Percentiles rank a stretch among this genome's conserved stretches.
phyloP scores from a whole-genome alignment of 2,888 invertebrate species.

The Trachelus troglodyta region DNA sequence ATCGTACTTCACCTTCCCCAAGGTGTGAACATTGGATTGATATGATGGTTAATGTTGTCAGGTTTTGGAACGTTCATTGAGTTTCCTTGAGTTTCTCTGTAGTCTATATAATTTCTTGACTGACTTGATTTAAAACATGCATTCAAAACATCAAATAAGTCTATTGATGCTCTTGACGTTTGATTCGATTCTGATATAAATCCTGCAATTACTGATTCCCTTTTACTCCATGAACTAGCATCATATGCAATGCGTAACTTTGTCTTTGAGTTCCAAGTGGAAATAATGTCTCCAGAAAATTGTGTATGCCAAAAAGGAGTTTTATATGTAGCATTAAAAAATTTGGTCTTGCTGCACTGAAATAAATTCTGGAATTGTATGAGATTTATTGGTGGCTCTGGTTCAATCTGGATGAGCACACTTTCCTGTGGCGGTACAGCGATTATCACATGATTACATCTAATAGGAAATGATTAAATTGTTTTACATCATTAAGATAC shows the following conservation, averaged over 20 bases:
- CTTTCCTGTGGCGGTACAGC: conserved; percentile 46
- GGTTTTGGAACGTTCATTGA: conserved; percentile 46
- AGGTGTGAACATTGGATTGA: conserved; percentile 29
- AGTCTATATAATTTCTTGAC: conserved; percentile 13
- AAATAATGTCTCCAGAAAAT: conserved; percentile 32
- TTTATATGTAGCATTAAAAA: conserved; percentile 39
- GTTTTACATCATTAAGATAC: neutral
- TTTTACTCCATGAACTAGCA: conserved; percentile 21
- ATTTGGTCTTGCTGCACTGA: conserved; percentile 29
- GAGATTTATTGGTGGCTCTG: conserved; percentile 24
- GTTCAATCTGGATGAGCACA: conserved; percentile 34
- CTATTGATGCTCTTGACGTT: neutral
- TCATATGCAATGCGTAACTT: conserved; percentile 39
- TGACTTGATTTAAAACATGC: conserved; percentile 28
- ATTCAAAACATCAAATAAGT: conserved; percentile 17
- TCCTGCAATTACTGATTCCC: conserved; percentile 36
- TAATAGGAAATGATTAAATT: conserved; percentile 20
- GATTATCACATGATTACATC: conserved; percentile 46
- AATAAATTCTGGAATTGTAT: conserved; percentile 28
- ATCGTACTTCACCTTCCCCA: conserved; percentile 27
- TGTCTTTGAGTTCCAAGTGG: conserved; percentile 23
- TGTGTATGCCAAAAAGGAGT: conserved; percentile 24
- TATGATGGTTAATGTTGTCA: conserved; percentile 25
- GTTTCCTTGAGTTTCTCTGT: conserved; percentile 21
- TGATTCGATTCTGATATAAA: conserved; percentile 25